Evolutionary conservation across 2,113 vertebrate species (phyloP).

Genomic region (Anas platyrhynchos): DNA sequence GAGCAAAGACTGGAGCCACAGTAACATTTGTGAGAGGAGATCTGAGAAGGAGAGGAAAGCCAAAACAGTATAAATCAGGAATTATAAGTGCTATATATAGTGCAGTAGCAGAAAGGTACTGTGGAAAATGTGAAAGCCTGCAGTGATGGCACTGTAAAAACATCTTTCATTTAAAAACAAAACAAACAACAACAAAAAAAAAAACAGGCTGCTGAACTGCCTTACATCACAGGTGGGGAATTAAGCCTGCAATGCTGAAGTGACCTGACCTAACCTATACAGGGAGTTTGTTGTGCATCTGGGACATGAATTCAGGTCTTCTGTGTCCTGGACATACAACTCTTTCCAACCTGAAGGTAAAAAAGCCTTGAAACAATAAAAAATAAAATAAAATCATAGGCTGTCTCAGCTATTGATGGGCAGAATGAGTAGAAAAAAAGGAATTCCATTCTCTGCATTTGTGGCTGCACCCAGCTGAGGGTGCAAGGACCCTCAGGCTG

Average conservation of each 20-base stretch:
- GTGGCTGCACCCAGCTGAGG: not conserved
- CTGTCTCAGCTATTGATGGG: not conserved
- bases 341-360: not conserved
- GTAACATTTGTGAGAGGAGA: not conserved
- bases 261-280: not conserved
- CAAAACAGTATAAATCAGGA: not conserved
- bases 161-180: conserved; percentile 7
- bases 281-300: not conserved
- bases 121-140: not conserved
- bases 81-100: not conserved
- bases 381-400: not conserved
- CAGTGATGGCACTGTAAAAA: not conserved
- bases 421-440: not conserved
- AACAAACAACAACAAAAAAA: not conserved
- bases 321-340: not conserved
- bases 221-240: not conserved
- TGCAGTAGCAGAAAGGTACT: not conserved
- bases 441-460: not conserved
- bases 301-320: not conserved
- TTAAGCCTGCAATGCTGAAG: not conserved
- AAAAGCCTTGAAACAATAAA: not conserved
- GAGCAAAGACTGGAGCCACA: not conserved
- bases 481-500: not conserved
- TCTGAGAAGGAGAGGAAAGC: not conserved
- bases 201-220: not conserved